Evolutionary conservation across 2,797 vertebrate genomes (phyloP).

Genomic region (Cirrhinus molitorella): DNA sequence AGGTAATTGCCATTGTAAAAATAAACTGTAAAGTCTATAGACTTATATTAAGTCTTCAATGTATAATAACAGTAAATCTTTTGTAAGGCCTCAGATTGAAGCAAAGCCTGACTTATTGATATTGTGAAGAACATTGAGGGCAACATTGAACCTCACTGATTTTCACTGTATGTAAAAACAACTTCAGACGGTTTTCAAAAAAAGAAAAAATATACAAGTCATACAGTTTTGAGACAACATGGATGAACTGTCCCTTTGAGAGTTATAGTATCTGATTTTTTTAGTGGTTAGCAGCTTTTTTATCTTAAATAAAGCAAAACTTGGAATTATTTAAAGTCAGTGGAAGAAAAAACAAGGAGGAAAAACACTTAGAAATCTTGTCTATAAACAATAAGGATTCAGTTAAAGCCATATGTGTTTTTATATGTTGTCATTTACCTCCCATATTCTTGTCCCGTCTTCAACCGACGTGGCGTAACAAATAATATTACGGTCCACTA

Average conservation of each 20-base stretch:
- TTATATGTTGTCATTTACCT: constrained; percentile 25
- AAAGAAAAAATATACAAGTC: too few species aligned
- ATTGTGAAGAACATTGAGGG: background rate
- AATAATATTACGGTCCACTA: background rate
- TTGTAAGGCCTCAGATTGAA: background rate
- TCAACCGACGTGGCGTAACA: background rate
- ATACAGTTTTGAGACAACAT: background rate
- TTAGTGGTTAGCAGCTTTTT: too few species aligned
- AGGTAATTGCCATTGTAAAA: background rate
- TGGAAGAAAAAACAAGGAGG: fast-evolving
- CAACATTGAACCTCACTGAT: background rate
- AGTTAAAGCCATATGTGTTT: background rate
- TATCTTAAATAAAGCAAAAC: background rate
- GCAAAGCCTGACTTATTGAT: too few species aligned
- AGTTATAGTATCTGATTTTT: too few species aligned
- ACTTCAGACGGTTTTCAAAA: too few species aligned
- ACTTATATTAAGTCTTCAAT: background rate
- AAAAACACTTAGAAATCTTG: background rate
- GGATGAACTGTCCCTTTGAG: background rate
- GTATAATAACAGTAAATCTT: too few species aligned
- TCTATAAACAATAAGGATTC: background rate
- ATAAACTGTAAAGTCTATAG: background rate
- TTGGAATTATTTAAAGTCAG: background rate
- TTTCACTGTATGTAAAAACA: background rate
- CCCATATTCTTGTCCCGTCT: constrained; percentile 9